Conservation (phyloP, 2,113 vertebrate species). For the Halcyon malimbica region DNA sequence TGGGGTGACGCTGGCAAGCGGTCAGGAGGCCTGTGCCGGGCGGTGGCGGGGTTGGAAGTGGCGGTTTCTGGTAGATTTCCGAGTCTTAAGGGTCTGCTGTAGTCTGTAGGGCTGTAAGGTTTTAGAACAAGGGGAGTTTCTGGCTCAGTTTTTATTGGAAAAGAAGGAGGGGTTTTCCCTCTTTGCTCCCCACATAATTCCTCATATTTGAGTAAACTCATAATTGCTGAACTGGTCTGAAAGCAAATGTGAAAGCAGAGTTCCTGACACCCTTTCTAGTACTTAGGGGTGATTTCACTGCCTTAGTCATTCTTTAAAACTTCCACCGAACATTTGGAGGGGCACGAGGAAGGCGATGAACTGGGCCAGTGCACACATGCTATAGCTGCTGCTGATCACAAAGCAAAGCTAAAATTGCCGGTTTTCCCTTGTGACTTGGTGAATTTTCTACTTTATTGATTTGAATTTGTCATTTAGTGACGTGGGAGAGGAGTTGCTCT, state of each 20-base stretch:
- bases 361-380: accelerated
- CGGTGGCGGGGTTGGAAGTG: not conserved
- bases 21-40: not conserved
- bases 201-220: accelerated
- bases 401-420: not conserved
- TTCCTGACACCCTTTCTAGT: not conserved
- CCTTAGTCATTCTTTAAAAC: not conserved
- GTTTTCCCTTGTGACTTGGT: not conserved
- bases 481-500: not conserved
- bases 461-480: not conserved
- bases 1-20: not conserved
- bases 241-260: not conserved
- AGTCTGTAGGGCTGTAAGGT: accelerated
- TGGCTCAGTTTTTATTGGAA: not conserved
- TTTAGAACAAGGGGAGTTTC: not conserved
- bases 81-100: accelerated
- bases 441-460: not conserved
- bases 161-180: accelerated
- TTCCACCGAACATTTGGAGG: not conserved
- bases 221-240: not conserved
- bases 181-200: accelerated
- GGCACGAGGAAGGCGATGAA: not conserved
- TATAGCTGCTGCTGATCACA: not conserved
- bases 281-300: accelerated
- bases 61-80: no score